Percentiles rank a stretch among this genome's conserved stretches.
phyloP scores from a whole-genome alignment of 2,113 vertebrate genomes.

The Cryptotis parvus region DNA sequence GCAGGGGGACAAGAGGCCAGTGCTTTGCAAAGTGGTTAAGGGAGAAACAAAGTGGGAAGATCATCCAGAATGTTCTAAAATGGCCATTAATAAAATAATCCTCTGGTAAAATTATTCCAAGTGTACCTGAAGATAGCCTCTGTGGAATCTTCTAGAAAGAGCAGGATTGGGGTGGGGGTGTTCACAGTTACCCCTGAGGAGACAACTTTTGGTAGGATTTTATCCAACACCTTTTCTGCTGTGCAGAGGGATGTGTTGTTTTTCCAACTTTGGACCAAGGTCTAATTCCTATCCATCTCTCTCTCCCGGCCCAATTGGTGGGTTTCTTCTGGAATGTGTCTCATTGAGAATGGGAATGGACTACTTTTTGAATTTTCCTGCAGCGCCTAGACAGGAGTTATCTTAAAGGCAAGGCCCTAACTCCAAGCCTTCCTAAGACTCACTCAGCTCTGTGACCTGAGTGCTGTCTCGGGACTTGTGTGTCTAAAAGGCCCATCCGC shows the following conservation, averaged over 20 bases:
- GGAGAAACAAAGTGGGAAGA: background rate
- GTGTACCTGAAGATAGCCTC: background rate
- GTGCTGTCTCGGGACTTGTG: background rate
- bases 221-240: too few species aligned
- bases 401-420: background rate
- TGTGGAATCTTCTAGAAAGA: background rate
- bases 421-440: background rate
- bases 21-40: constrained; percentile 24
- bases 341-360: background rate
- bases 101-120: background rate
- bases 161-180: background rate
- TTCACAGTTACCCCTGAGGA: background rate
- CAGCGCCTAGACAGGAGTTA: background rate
- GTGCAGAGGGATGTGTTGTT: background rate
- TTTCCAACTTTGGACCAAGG: background rate
- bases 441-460: background rate
- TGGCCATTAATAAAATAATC: background rate
- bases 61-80: background rate
- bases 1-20: background rate
- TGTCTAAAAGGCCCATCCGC: background rate
- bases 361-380: background rate
- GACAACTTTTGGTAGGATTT: background rate
- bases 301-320: background rate
- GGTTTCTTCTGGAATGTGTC: background rate
- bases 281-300: background rate